Percentiles rank a stretch among this genome's conserved stretches.
phyloP scores from a whole-genome alignment of 2,888 invertebrate genomes.

The Limnephilus marmoratus region DNA sequence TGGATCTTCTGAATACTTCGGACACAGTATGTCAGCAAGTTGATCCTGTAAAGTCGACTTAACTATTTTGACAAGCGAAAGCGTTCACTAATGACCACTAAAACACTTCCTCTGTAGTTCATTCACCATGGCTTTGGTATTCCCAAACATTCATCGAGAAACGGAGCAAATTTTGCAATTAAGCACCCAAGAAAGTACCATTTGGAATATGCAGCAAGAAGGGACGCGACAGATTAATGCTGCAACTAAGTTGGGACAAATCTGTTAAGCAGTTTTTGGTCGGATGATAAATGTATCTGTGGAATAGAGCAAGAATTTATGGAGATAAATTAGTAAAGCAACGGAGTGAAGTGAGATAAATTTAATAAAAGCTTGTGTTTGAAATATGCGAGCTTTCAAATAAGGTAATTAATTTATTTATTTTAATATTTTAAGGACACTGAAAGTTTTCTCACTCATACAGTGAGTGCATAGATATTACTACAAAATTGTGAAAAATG shows the following conservation, averaged over 20 bases:
- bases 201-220: constrained; percentile 18
- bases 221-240: not conserved
- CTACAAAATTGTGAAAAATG: not conserved
- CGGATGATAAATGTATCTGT: not conserved
- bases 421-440: too few relatives aligned
- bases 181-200: constrained; percentile 13
- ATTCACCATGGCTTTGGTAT: not conserved
- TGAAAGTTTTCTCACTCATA: too few relatives aligned
- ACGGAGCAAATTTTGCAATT: constrained; percentile 24
- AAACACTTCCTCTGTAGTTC: not conserved
- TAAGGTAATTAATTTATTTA: too few relatives aligned
- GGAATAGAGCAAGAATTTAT: not conserved
- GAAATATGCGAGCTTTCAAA: not conserved
- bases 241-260: constrained; percentile 3
- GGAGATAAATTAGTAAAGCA: not conserved
- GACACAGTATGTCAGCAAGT: not conserved
- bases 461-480: too few relatives aligned
- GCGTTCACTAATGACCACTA: not conserved
- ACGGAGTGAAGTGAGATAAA: not conserved
- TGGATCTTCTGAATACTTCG: not conserved
- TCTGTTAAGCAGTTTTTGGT: not conserved
- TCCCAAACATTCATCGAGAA: not conserved
- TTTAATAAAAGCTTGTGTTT: not conserved
- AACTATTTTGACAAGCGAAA: not conserved
- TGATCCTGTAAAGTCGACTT: not conserved